Conservation (phyloP, 2,113 vertebrate genomes). For the Bos javanicus region DNA sequence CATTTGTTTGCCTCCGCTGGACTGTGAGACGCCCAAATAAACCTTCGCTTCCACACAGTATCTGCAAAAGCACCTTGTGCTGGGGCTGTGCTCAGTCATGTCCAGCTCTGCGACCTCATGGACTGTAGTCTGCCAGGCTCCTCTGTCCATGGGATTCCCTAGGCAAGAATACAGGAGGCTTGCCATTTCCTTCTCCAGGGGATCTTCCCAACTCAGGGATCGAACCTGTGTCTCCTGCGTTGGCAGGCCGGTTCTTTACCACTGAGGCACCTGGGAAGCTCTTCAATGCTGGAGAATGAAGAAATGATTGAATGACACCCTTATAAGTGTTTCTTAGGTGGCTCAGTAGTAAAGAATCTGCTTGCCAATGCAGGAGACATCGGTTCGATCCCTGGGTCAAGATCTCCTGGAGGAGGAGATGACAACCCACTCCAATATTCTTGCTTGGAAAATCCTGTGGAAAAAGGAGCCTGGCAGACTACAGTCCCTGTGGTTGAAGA, state of each 20-base stretch:
- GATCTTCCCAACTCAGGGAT: neutral
- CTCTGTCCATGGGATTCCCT: neutral
- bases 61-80: neutral
- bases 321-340: neutral
- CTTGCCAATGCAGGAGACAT: neutral
- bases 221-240: neutral
- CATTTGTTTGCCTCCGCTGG: fast-evolving
- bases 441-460: neutral
- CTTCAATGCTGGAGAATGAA: neutral
- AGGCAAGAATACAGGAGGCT: neutral
- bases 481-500: neutral
- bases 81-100: neutral
- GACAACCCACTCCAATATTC: neutral
- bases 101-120: neutral
- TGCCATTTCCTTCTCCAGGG: neutral
- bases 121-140: neutral
- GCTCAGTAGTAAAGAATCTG: neutral
- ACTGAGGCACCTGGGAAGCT: neutral
- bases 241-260: neutral
- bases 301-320: neutral
- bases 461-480: neutral
- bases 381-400: fast-evolving
- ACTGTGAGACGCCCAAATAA: neutral
- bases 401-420: neutral
- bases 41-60: neutral